Evolutionary conservation across 2,888 invertebrate genomes (phyloP).

Genomic region (Synergus gifuensis): DNA sequence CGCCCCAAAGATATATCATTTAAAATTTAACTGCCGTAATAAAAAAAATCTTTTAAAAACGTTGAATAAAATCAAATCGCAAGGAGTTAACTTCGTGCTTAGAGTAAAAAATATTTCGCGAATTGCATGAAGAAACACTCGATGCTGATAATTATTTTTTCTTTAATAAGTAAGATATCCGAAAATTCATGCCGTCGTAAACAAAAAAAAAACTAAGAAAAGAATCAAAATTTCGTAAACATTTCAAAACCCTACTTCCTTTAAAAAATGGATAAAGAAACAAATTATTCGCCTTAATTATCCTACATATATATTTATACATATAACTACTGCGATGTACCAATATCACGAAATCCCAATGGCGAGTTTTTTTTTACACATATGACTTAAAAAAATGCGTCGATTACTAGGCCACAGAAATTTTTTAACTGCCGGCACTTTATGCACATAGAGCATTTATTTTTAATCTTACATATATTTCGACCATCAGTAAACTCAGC

Average conservation of each 20-base stretch:
- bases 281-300: conserved; percentile 47
- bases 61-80: background rate
- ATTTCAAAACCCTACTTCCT: background rate
- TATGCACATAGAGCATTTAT: conserved; percentile 20
- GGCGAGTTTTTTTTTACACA: conserved; percentile 25
- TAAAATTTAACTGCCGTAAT: conserved; percentile 1
- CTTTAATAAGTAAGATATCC: background rate
- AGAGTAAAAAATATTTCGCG: conserved; percentile 5
- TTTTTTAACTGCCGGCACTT: background rate
- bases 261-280: conserved; percentile 53
- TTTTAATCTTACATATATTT: background rate
- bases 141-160: background rate
- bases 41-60: conserved; percentile 5
- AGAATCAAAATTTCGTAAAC: background rate
- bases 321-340: conserved; percentile 27
- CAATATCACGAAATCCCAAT: conserved; percentile 34
- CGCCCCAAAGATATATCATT: conserved; percentile 19
- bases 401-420: background rate
- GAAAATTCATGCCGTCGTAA: background rate
- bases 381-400: conserved; percentile 38
- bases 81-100: background rate
- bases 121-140: background rate
- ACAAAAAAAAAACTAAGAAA: background rate
- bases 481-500: conserved; percentile 14
- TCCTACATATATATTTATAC: conserved; percentile 1